A percentile compares a stretch with the other conserved stretches of the same genome.
Evolutionary conservation across 1,140 invertebrate genomes (phyloP).

Genomic region (Zaprionus ghesquierei): DNA sequence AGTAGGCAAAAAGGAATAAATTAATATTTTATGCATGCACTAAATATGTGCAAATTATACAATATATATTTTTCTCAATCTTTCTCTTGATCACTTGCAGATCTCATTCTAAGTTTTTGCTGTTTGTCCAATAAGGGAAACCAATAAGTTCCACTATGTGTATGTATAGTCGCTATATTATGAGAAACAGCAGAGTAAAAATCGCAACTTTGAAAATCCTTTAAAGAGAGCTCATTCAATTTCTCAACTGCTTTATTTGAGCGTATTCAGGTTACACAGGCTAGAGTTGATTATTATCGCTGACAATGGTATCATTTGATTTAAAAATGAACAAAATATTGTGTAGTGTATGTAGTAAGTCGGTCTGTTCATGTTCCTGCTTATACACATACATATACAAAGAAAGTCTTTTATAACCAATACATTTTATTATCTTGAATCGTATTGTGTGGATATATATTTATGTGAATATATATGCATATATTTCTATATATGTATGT

Average conservation of each 20-base stretch:
- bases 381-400: background rate
- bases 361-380: background rate
- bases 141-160: slow-evolving; percentile 22
- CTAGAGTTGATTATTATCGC: background rate
- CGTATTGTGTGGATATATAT: background rate
- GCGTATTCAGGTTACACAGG: background rate
- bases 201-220: background rate
- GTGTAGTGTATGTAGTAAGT: background rate
- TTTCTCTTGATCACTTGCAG: slow-evolving; percentile 54
- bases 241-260: background rate
- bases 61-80: background rate
- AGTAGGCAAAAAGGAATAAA: background rate
- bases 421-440: background rate
- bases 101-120: slow-evolving; percentile 54
- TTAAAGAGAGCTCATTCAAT: background rate
- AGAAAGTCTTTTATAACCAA: background rate
- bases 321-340: background rate
- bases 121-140: slow-evolving; percentile 44
- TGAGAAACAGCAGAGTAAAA: background rate
- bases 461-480: background rate
- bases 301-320: background rate
- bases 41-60: background rate
- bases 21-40: background rate
- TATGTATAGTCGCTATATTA: slow-evolving; percentile 32
- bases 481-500: background rate